phyloP scores from a whole-genome alignment of 2,797 vertebrate genomes.

The Crocidura indochinensis region DNA sequence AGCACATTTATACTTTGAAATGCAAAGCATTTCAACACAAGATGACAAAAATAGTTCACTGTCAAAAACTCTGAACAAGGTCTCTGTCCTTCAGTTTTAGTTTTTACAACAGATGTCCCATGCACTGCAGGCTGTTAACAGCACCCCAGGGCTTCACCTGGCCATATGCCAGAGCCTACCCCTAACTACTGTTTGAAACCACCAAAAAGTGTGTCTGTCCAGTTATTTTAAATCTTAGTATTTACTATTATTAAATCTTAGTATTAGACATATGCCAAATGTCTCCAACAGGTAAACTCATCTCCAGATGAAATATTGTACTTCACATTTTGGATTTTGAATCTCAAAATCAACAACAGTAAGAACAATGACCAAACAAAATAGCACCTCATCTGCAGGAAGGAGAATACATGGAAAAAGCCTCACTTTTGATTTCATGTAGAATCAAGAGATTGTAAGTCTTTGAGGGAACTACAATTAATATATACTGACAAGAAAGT shows the following conservation, averaged over 20 bases:
- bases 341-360: not conserved
- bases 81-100: not conserved
- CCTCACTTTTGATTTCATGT: not conserved
- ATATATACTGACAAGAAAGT: not conserved
- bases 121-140: not conserved
- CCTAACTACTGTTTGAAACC: not conserved
- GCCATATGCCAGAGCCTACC: not conserved
- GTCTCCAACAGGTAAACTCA: not conserved
- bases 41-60: conserved; percentile 34
- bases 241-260: no score
- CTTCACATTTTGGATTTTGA: not conserved
- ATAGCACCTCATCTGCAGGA: not conserved
- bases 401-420: not conserved
- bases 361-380: not conserved
- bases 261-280: not conserved
- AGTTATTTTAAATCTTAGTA: not conserved
- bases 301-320: not conserved
- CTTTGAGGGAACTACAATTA: not conserved
- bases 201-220: not conserved
- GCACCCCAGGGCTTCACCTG: not conserved
- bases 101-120: rapidly evolving
- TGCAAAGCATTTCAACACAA: conserved; percentile 44
- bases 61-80: not conserved
- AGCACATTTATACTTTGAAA: conserved; percentile 49
- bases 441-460: not conserved